Evolutionary conservation across 2,888 invertebrate species (phyloP), one percentile per base, ranked within the genome.

Genomic region (Epistrophe grossulariae): DNA sequence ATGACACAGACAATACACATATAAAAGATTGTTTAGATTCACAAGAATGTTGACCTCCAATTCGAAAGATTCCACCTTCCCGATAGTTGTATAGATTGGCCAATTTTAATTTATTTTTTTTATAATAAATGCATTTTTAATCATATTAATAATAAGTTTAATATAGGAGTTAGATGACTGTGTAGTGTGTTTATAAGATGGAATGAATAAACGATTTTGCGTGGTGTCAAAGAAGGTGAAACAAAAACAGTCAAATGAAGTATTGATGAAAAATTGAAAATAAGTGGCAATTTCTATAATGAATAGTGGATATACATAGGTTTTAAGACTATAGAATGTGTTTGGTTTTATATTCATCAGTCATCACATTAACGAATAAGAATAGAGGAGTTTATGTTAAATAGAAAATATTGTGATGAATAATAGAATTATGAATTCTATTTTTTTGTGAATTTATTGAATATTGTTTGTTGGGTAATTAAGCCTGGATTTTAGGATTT

Each of bases 41-140:
- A 38, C 74, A 85, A 85, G 82, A 79, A 70, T 62, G 64, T 82
- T 82, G 82, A 82, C 82, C 82, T 82, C 64, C 78, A 68, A 76
- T 57, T 48, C 38, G 24, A 66, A 50, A 76, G 64, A 79, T 71
- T 64, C 48, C 48, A 73, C 59, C 50, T 59, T 43, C 28, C 48
- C 28, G 28, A 40, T 70, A 28, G 17, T 52, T 24, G 50, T 68
- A 24, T 24, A 50, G 50, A 55, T 72, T 80, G 52, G 48, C 57
- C 52, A 55, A 38, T 70, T 62, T 71, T 13, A 13, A n/a, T 45
- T 24, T n/a, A n/a, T 35, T 38, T 15, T 28, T 59, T 35, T 28
- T 17, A 40, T 40, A 13, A 50, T 68, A 68, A 70, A 72, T 78
- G 57, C 68, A 77, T 78, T 72, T 84, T 79, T 78, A 78, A 62